phyloP scores from a whole-genome alignment of 2,888 invertebrate species.

The Melikaiella ostensackeni region DNA sequence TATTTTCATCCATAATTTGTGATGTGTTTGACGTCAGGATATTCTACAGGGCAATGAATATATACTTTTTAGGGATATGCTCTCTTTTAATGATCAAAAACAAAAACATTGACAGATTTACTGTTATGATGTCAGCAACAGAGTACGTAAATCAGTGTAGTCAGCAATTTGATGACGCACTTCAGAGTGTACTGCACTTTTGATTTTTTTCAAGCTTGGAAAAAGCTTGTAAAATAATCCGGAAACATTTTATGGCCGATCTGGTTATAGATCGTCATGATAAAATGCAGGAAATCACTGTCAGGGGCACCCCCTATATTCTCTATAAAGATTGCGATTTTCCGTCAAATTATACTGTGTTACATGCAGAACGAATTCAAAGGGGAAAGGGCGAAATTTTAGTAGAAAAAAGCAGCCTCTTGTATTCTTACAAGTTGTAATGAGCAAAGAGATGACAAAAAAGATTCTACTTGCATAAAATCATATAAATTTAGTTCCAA shows the following conservation, averaged over 20 bases:
- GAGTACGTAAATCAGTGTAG: not conserved
- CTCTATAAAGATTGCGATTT: not conserved
- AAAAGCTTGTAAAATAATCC: slow-evolving; percentile 19
- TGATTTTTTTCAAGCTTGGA: not conserved
- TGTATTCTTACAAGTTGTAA: too few relatives aligned
- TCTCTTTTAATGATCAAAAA: not conserved
- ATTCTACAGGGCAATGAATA: too few relatives aligned
- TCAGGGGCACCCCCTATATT: not conserved
- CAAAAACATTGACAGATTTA: not conserved
- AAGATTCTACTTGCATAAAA: not conserved
- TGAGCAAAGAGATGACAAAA: not conserved
- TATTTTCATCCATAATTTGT: too few relatives aligned
- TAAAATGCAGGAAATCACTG: slow-evolving; percentile 3
- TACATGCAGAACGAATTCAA: not conserved
- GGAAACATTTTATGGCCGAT: slow-evolving; percentile 2
- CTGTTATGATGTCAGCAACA: not conserved
- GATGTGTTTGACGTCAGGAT: too few relatives aligned
- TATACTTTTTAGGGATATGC: not conserved
- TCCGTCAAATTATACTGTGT: not conserved
- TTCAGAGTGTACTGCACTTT: not conserved
- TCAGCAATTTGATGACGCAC: not conserved
- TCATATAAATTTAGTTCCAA: not conserved
- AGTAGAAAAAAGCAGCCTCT: too few relatives aligned
- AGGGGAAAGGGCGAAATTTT: too few relatives aligned
- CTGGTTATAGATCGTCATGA: not conserved